Percentiles rank a stretch among this genome's conserved stretches.
Conservation (phyloP, 2,797 vertebrate genomes). For the Phataginus tetradactyla region DNA sequence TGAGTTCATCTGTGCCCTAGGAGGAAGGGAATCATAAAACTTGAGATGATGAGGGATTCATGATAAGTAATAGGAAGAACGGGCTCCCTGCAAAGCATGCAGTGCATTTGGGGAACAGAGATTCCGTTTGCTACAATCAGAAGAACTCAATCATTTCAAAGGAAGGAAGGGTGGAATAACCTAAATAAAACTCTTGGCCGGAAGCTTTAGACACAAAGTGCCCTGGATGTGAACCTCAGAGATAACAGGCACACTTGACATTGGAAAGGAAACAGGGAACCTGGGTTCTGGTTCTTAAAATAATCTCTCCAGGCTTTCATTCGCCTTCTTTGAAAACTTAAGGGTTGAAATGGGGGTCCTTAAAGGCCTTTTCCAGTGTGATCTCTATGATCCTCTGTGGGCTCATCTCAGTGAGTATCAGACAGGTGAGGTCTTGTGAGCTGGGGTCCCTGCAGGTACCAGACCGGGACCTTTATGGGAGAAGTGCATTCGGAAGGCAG, state of each 20-base stretch:
- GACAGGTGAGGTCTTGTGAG: background rate
- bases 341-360: background rate
- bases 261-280: background rate
- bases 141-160: background rate
- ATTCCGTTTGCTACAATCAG: background rate
- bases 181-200: background rate
- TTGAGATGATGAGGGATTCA: background rate
- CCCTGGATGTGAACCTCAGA: background rate
- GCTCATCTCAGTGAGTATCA: background rate
- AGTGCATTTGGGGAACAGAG: background rate
- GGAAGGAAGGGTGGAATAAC: background rate
- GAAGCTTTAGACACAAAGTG: background rate
- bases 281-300: background rate
- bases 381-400: background rate
- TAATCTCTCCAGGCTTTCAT: background rate
- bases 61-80: background rate
- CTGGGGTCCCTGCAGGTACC: background rate
- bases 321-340: background rate
- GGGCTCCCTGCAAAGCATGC: background rate
- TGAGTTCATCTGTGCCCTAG: slow-evolving; percentile 6
- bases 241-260: background rate
- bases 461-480: no score
- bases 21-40: slow-evolving; percentile 50
- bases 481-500: background rate
- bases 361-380: background rate